These are phyloP conservation scores for Drosophila funebris DNA, from an alignment of 1,140 invertebrate genomes.

Conservation along the genomic window DNA sequence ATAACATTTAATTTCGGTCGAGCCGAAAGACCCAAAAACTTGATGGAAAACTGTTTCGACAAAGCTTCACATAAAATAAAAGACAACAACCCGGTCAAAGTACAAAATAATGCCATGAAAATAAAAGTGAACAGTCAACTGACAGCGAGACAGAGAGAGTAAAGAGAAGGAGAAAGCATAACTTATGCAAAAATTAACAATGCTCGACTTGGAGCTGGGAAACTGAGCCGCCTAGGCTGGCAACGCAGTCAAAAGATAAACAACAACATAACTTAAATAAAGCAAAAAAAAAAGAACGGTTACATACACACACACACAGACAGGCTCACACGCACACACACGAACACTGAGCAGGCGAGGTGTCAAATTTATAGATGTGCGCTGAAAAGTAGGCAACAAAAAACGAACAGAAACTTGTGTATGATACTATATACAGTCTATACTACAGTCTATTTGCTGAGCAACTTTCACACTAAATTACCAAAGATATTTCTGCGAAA, in stretches of 20 bases:
- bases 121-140: constrained; percentile 61
- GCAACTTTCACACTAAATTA: neutral
- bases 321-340: constrained; percentile 24
- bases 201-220: neutral
- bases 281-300: constrained; percentile 55
- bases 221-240: constrained; percentile 50
- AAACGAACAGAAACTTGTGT: constrained; percentile 20
- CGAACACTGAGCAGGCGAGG: constrained; percentile 33
- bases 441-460: neutral
- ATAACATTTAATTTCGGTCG: constrained; percentile 75
- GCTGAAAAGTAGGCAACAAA: constrained; percentile 71
- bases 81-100: constrained; percentile 36
- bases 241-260: constrained; percentile 65
- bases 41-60: constrained; percentile 71
- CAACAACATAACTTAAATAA: neutral
- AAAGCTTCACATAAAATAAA: constrained; percentile 26
- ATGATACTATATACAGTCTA: constrained; percentile 22
- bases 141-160: neutral
- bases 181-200: constrained; percentile 60
- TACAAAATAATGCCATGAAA: constrained; percentile 69
- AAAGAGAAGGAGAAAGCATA: constrained; percentile 41
- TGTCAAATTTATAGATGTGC: constrained; percentile 71
- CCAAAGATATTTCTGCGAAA: neutral
- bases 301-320: constrained; percentile 40
- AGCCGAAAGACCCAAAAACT: constrained; percentile 46